Evolutionary conservation across 2,888 invertebrate genomes (phyloP), one percentile per base, ranked within the genome.

Genomic region (Xanthostigma xanthostigma): DNA sequence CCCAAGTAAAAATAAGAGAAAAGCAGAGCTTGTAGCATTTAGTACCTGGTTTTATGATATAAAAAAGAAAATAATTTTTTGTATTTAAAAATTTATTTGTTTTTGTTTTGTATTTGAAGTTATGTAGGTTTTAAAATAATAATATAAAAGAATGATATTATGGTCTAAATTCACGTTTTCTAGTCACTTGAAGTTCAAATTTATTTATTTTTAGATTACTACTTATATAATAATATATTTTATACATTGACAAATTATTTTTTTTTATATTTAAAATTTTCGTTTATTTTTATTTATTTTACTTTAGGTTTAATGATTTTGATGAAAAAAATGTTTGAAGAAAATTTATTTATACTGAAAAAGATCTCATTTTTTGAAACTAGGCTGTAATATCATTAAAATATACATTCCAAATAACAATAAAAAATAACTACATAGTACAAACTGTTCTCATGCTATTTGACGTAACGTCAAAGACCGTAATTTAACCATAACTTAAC

Each of bases 151-250:
- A 46, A 36, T 36, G 36, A 13, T 44, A 39, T 35, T 33, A 41
- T 47, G 48, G 49, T 49, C 41, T 50, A 51, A 51, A 51, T 42
- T 44, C 36, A 41, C 45, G 48, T 36, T 50, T 50, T 50, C 51
- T 33, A 53, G 50, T 51, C 53, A 52, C 52, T 38, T 43, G 44
- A 53, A 53, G 53, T 52, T 52, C 51, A 52, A 52, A 50, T 50
- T 41, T 52, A 49, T 46, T 49, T 41, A 36, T 17, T 50, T 50
- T 46, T 44, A 49, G 42, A 48, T n/a, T n/a, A n/a, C n/a, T 36
- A 46, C 46, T n/a, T 50, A 51, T 27, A 33, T 51, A 53, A 50
- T 14, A n/a, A 10, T 39, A 14, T 39, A 9, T 39, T 39, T 14
- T 12, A 39, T 14, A 11, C 40, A n/a, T 14, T 39, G 13, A 39